Conservation (phyloP, 2,113 vertebrate species). For the Nycticryphes semicollaris region DNA sequence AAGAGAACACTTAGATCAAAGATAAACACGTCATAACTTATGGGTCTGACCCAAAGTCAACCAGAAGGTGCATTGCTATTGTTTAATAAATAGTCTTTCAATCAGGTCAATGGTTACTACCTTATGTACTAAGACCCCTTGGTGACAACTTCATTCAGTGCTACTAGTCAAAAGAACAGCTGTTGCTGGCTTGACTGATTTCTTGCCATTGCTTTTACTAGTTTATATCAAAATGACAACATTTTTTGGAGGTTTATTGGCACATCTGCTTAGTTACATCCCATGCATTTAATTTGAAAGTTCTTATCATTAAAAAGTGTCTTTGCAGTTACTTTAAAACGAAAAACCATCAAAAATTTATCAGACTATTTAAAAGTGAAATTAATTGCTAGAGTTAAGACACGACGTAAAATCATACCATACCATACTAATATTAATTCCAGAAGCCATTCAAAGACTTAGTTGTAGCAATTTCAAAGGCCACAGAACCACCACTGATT, state of each 20-base stretch:
- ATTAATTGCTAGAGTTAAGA: background rate
- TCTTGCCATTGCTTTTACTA: background rate
- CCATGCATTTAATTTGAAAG: background rate
- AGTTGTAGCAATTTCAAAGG: background rate
- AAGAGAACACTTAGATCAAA: background rate
- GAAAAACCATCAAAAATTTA: background rate
- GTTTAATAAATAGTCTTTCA: background rate
- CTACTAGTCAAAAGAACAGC: background rate
- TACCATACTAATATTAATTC: background rate
- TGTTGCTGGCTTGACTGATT: background rate
- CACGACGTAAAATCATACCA: background rate
- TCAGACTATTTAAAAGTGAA: slow-evolving; percentile 10
- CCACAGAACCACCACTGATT: background rate
- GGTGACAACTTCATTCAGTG: background rate
- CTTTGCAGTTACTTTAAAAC: background rate
- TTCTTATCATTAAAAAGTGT: background rate
- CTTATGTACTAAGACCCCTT: background rate
- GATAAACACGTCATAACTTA: background rate
- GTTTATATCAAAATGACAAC: background rate
- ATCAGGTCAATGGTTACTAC: background rate
- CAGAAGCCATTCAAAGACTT: background rate
- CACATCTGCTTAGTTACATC: background rate
- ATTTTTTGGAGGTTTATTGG: background rate
- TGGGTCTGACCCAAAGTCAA: background rate
- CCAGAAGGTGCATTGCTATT: background rate